Conservation (phyloP, 2,113 vertebrate species). For the Microcebus ravelobensis region DNA sequence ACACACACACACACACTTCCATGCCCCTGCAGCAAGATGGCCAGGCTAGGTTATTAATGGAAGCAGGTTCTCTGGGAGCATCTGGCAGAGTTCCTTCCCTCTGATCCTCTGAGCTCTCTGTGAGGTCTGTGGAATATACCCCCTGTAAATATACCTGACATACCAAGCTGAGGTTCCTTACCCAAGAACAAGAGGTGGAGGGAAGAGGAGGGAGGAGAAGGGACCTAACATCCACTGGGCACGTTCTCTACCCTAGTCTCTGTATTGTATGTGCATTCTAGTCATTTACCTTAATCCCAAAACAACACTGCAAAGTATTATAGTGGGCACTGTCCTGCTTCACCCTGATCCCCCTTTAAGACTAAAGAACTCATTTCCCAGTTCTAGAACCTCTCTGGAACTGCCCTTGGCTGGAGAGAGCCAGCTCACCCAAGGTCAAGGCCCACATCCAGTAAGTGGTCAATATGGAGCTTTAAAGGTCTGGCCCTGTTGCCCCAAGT, state of each 20-base stretch:
- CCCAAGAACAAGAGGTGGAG: neutral
- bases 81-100: no score
- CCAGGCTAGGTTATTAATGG: neutral
- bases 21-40: neutral
- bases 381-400: neutral
- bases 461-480: neutral
- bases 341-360: neutral
- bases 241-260: neutral
- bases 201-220: neutral
- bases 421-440: neutral
- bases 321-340: neutral
- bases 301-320: no score
- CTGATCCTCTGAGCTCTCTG: neutral
- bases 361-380: neutral
- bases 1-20: no score
- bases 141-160: neutral
- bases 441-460: neutral
- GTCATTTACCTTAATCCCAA: neutral
- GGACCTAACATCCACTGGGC: rapidly evolving
- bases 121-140: neutral
- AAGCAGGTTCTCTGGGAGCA: neutral
- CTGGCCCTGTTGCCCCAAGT: neutral
- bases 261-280: rapidly evolving
- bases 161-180: neutral
- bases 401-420: neutral